Conservation (phyloP, 2,888 invertebrate species). For the Linnaemya tessellans region DNA sequence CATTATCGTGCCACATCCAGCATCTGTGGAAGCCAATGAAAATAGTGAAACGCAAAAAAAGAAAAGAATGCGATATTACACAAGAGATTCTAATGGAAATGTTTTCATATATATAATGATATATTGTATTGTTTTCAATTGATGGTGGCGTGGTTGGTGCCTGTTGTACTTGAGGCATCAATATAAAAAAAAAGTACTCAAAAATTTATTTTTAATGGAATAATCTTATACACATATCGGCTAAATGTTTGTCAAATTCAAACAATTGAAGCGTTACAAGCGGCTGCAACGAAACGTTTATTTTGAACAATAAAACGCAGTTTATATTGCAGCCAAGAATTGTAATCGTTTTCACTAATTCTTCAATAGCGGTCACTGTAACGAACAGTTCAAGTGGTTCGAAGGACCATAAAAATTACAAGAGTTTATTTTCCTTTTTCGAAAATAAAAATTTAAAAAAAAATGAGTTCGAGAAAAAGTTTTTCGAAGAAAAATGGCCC, state of each 20-base stretch:
- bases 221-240: slow-evolving; percentile 36
- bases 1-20: slow-evolving; percentile 50
- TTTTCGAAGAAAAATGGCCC: too few relatives aligned
- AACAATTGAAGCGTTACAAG: background rate
- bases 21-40: slow-evolving; percentile 24
- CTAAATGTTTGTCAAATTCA: slow-evolving; percentile 14
- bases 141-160: slow-evolving; percentile 47
- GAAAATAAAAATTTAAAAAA: too few relatives aligned
- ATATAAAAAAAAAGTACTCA: background rate
- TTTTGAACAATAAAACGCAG: background rate
- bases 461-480: too few relatives aligned
- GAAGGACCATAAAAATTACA: too few relatives aligned
- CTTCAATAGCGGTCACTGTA: too few relatives aligned
- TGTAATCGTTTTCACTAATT: too few relatives aligned
- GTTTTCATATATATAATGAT: slow-evolving; percentile 22
- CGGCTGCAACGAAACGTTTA: background rate
- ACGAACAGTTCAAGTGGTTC: too few relatives aligned
- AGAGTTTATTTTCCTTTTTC: too few relatives aligned
- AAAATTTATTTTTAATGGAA: slow-evolving; percentile 40
- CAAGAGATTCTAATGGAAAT: slow-evolving; percentile 24
- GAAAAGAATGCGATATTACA: background rate
- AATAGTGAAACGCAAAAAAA: background rate
- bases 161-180: background rate
- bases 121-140: slow-evolving; percentile 25
- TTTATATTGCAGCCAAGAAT: too few relatives aligned